Evolutionary conservation across 2,797 vertebrate genomes (phyloP).

Genomic region (Xyrichtys novacula): DNA sequence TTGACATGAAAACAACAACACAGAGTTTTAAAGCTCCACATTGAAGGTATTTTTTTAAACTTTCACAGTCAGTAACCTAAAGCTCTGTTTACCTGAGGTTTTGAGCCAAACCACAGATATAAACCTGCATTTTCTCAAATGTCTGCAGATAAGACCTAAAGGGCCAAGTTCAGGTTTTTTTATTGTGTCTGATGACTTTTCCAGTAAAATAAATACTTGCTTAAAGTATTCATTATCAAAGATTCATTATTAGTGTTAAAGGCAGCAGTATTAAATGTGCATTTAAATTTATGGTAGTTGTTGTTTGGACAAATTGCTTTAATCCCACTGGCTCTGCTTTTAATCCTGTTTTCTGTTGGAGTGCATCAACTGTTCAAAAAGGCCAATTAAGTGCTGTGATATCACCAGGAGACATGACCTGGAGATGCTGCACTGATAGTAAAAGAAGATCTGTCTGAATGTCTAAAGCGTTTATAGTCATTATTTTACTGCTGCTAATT

Average conservation of each 20-base stretch:
- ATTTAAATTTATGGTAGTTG: slow-evolving; percentile 8
- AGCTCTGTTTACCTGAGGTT: too few relatives aligned
- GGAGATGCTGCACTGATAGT: background rate
- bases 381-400: slow-evolving; percentile 32
- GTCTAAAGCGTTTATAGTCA: slow-evolving; percentile 12
- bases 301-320: slow-evolving; percentile 18
- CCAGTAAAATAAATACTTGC: too few relatives aligned
- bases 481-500: slow-evolving; percentile 45
- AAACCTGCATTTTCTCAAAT: too few relatives aligned
- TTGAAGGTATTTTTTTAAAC: too few relatives aligned
- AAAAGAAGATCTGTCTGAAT: background rate
- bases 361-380: slow-evolving; percentile 18
- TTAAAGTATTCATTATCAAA: too few relatives aligned
- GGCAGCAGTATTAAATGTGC: background rate
- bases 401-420: background rate
- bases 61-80: too few relatives aligned
- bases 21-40: too few relatives aligned
- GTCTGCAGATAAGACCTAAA: too few relatives aligned
- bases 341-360: slow-evolving; percentile 30
- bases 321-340: slow-evolving; percentile 24
- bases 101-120: too few relatives aligned
- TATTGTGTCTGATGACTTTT: too few relatives aligned
- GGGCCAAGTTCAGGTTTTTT: background rate
- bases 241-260: background rate
- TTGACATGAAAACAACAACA: too few relatives aligned